Conservation (phyloP, 2,888 invertebrate genomes). For the Iphiclides podalirius region DNA sequence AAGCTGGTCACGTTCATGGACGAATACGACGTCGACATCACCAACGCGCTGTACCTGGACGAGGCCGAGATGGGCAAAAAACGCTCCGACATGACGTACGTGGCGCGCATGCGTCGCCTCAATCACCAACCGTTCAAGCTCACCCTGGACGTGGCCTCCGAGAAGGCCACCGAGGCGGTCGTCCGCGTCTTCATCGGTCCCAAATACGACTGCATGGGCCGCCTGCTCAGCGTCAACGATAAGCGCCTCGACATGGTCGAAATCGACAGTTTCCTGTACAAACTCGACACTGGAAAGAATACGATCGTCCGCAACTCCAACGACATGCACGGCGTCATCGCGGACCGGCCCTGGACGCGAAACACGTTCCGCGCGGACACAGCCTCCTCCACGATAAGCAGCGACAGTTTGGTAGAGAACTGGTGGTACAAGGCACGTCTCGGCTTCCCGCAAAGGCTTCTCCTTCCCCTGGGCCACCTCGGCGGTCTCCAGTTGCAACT, state of each 20-base stretch:
- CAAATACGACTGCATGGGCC: constrained; percentile 83
- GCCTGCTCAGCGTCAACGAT: constrained; percentile 71
- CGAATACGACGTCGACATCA: constrained; percentile 83
- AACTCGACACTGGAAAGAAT: constrained; percentile 84
- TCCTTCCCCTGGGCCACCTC: constrained; percentile 84
- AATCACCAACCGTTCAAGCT: constrained; percentile 84
- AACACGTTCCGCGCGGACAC: constrained; percentile 42
- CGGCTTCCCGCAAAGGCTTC: constrained; percentile 84
- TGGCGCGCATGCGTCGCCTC: constrained; percentile 82
- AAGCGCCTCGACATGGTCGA: constrained; percentile 68
- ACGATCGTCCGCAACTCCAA: constrained; percentile 84
- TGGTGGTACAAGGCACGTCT: constrained; percentile 76
- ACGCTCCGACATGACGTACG: constrained; percentile 64
- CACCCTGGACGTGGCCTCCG: constrained; percentile 77
- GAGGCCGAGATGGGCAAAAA: constrained; percentile 69
- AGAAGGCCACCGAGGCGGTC: constrained; percentile 79
- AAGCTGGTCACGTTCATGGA: constrained; percentile 86
- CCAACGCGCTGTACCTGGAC: constrained; percentile 80
- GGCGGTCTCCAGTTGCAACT: constrained; percentile 83
- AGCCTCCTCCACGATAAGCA: constrained; percentile 55
- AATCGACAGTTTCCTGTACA: constrained; percentile 78
- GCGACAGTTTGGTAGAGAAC: constrained; percentile 74
- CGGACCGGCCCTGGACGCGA: constrained; percentile 78
- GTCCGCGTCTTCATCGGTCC: constrained; percentile 86
- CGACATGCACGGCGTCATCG: constrained; percentile 82